These are phyloP conservation scores for Magallana angulata DNA, from an alignment of 1,140 invertebrate species.

Conservation along the genomic window DNA sequence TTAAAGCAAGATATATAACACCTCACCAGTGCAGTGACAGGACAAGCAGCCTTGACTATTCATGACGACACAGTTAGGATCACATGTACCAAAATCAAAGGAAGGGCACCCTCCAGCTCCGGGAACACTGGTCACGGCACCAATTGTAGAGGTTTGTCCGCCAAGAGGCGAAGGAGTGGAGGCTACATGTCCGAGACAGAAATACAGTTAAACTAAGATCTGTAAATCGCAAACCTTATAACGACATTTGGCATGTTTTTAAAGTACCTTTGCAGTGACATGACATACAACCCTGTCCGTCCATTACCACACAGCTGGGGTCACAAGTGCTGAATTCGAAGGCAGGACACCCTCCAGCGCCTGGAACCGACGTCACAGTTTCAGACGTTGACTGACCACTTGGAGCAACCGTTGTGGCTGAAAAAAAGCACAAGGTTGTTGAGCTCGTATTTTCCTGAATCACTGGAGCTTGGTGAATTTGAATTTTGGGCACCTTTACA, in stretches of 20 bases:
- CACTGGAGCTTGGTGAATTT: too few relatives aligned
- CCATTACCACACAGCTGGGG: constrained; percentile 32
- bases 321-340: constrained; percentile 37
- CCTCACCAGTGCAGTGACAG: background rate
- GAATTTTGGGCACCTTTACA: background rate
- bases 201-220: too few relatives aligned
- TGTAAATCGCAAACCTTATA: too few relatives aligned
- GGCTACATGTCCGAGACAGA: too few relatives aligned
- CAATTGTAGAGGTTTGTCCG: background rate
- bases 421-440: background rate
- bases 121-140: background rate
- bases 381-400: background rate
- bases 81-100: constrained; percentile 41
- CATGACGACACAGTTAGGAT: constrained; percentile 28
- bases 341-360: constrained; percentile 19
- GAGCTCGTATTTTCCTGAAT: too few relatives aligned
- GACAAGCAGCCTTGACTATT: background rate
- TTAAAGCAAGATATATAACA: background rate
- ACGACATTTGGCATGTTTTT: too few relatives aligned
- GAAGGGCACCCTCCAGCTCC: constrained; percentile 30
- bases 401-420: background rate
- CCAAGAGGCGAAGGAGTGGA: background rate
- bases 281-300: constrained; percentile 35
- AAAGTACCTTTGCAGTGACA: constrained; percentile 25
- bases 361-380: constrained; percentile 6